Percentiles rank a stretch among this genome's conserved stretches.
Evolutionary conservation across 2,888 invertebrate species (phyloP).

Genomic region (Acleris holmiana): DNA sequence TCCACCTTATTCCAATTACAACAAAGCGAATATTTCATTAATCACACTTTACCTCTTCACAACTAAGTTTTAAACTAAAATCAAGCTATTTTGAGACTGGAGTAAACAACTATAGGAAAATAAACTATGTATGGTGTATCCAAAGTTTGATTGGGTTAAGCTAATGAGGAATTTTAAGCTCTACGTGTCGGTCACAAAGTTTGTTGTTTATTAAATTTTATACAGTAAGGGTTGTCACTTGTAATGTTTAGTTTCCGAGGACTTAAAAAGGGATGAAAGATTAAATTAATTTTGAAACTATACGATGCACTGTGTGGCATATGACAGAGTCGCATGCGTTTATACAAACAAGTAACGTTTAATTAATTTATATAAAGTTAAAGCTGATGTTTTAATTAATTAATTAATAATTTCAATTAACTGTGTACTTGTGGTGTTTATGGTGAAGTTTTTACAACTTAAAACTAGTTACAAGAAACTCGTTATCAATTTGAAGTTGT

Average conservation of each 20-base stretch:
- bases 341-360: neutral
- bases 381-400: neutral
- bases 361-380: neutral
- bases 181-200: conserved; percentile 4
- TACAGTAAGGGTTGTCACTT: conserved; percentile 4
- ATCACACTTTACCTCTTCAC: neutral
- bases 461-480: too few species aligned
- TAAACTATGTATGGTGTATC: neutral
- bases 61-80: neutral
- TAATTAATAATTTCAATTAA: too few species aligned
- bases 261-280: neutral
- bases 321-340: neutral
- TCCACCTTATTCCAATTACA: neutral
- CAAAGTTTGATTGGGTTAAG: conserved; percentile 14
- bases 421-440: too few species aligned
- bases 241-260: neutral
- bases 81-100: conserved; percentile 6
- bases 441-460: too few species aligned
- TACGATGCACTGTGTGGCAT: neutral
- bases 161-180: conserved; percentile 15
- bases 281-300: neutral
- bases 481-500: too few species aligned
- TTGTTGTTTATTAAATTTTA: conserved; percentile 9
- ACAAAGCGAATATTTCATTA: neutral
- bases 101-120: conserved; percentile 8